Base-by-base conservation (phyloP, 2,888 invertebrate genomes). In the Tinea trinotella region DNA sequence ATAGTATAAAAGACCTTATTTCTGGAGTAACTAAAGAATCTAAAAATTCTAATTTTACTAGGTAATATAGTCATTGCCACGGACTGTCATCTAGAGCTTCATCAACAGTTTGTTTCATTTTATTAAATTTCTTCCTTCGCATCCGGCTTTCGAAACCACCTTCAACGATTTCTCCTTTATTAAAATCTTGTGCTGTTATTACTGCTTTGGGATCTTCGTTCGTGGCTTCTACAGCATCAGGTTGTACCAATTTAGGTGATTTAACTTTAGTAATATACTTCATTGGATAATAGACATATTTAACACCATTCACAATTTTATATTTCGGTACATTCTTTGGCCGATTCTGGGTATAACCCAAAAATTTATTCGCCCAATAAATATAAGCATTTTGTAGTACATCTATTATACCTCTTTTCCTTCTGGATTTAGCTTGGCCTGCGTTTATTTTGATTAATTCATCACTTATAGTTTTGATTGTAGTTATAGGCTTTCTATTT, bases 11-110 rank as follows among this genome's bases (percentile, higher is more conserved):
- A 9, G 80, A 69, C 66, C 62, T 73, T 64, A 83, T 74, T 62
- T 82, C 79, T 49, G 81, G 77, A 55, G 67, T 69, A 22, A 82
- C 77, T 52, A 84, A 67, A 44, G 73, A 80, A 2, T 82, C 81
- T 46, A 83, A 62, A 57, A 79, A 71, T 56, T 80, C 80, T 5
- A 84, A 74, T 59, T 83, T 82, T 71, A 81, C 68, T 46, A 80
- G 60, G 62, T 84, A 83, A 73, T 65, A 84, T 85, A 85, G 84
- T 85, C 84, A 85, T 80, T 81, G 68, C 84, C 83, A 84, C 0
- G 82, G 81, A 67, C 78, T 78, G 1, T 82, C 80, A 1, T 83
- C 83, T 1, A 84, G 55, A 0, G 76, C 76, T 22, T 79, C 76
- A 35, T 73, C 76, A 12, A 81, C 65, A 19, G 68, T 65, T 18